Conservation (phyloP, 2,113 vertebrate genomes). For the Alligator sinensis region DNA sequence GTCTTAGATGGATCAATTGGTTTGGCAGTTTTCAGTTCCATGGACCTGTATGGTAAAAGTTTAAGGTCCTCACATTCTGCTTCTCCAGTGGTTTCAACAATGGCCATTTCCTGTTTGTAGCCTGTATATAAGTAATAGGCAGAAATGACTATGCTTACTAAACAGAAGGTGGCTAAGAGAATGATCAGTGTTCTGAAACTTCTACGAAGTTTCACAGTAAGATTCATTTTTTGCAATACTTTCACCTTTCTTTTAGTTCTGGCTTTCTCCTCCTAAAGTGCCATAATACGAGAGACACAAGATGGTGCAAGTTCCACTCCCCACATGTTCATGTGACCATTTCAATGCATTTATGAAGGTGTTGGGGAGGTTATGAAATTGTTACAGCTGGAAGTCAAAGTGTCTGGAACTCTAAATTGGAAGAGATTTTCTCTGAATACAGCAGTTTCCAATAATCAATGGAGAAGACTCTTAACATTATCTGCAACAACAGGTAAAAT, state of each 20-base stretch:
- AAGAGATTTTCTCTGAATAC: constrained; percentile 49
- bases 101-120: constrained; percentile 90
- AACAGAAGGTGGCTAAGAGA: constrained; percentile 91
- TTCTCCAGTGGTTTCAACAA: constrained; percentile 83
- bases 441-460: constrained; percentile 61
- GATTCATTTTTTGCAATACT: constrained; percentile 86
- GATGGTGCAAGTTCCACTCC: constrained; percentile 61
- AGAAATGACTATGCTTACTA: constrained; percentile 91
- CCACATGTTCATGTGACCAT: constrained; percentile 95
- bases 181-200: constrained; percentile 91
- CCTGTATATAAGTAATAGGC: constrained; percentile 94
- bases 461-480: constrained; percentile 67
- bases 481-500: constrained; percentile 74
- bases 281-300: constrained; percentile 39
- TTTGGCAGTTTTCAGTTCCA: constrained; percentile 85
- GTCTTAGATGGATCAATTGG: constrained; percentile 89
- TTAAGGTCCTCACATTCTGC: constrained; percentile 86
- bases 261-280: constrained; percentile 65
- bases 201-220: constrained; percentile 89
- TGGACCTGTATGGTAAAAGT: constrained; percentile 85
- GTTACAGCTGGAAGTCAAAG: constrained; percentile 18
- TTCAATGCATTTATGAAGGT: constrained; percentile 83
- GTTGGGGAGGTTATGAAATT: constrained; percentile 29
- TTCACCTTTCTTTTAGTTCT: neutral
- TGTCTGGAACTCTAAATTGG: constrained; percentile 16